Conservation (phyloP, 2,113 vertebrate species). For the Elanus axillaris region DNA sequence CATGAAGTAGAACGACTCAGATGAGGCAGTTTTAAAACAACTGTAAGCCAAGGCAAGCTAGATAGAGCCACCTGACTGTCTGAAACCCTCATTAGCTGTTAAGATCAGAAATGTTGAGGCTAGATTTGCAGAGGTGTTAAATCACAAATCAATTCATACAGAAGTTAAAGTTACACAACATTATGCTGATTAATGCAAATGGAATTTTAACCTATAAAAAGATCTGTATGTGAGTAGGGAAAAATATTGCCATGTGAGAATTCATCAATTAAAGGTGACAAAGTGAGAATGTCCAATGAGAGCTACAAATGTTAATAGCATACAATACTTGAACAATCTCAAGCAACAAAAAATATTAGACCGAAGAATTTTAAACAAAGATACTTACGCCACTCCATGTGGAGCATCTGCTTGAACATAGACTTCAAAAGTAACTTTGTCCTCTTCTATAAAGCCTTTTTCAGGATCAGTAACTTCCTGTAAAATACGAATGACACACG, state of each 20-base stretch:
- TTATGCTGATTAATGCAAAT: not conserved
- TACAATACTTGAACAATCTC: not conserved
- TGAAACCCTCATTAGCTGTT: not conserved
- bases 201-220: not conserved
- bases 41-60: not conserved
- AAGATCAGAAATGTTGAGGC: not conserved
- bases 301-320: not conserved
- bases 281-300: not conserved
- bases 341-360: not conserved
- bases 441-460: slow-evolving; percentile 95
- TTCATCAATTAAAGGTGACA: not conserved
- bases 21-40: not conserved
- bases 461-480: slow-evolving; percentile 98
- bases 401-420: slow-evolving; percentile 97
- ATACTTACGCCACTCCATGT: slow-evolving; percentile 95
- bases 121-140: not conserved
- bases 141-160: not conserved
- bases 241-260: not conserved
- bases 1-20: not conserved
- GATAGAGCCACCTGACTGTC: not conserved
- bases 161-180: not conserved
- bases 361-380: not conserved
- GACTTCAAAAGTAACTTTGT: slow-evolving; percentile 98
- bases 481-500: not conserved
- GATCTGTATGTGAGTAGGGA: not conserved